A percentile compares a stretch with the other conserved stretches of the same genome.
Conservation (phyloP, 1,140 invertebrate genomes). For the Drosophila lini region DNA sequence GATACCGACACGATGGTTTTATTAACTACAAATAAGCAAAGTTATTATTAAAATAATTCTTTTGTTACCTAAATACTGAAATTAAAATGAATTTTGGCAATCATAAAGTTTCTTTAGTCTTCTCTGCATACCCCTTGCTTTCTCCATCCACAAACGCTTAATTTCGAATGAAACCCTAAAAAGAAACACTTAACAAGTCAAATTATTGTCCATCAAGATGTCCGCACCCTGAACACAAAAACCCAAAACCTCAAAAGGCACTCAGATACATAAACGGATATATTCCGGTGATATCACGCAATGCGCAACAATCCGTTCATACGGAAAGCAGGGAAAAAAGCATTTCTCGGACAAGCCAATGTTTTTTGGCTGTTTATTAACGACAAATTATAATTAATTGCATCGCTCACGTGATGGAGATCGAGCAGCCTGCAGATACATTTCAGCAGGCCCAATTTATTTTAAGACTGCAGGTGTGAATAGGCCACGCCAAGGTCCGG, state of each 20-base stretch:
- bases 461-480: conserved; percentile 72
- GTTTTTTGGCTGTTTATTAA: conserved; percentile 64
- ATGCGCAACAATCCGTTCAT: conserved; percentile 11
- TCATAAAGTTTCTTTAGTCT: neutral
- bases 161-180: conserved; percentile 22
- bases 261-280: conserved; percentile 22
- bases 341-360: neutral
- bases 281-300: conserved; percentile 38
- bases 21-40: neutral
- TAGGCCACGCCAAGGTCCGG: conserved; percentile 54
- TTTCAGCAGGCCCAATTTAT: conserved; percentile 81
- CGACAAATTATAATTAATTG: conserved; percentile 84
- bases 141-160: neutral
- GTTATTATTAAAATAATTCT: neutral
- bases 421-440: conserved; percentile 74
- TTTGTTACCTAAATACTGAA: neutral
- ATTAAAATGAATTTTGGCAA: neutral
- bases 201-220: conserved; percentile 71
- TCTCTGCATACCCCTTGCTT: neutral
- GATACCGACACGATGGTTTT: neutral
- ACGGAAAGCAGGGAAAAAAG: conserved; percentile 2
- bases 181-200: conserved; percentile 32
- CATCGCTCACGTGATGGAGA: conserved; percentile 79
- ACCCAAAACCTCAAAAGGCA: conserved; percentile 17
- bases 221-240: conserved; percentile 56